Evolutionary conservation across 2,888 invertebrate species (phyloP), one percentile per base, ranked within the genome.

Genomic region (Parnassius orleans): DNA sequence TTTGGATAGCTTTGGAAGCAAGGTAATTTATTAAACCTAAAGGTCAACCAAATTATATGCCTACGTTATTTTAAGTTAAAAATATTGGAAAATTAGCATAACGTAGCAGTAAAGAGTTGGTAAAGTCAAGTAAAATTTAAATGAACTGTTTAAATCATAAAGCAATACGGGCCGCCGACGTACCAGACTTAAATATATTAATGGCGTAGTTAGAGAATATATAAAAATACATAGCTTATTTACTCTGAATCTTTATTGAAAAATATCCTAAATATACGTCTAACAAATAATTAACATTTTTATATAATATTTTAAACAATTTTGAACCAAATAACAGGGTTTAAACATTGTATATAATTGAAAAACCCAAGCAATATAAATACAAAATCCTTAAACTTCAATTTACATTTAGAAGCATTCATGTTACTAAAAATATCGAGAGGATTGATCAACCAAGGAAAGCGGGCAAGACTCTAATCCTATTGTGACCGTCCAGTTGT

Each of bases 401-500:
- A 33, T 33, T 33, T 7, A 33, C 33, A 33, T 33, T 33, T 33
- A 33, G 1, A 33, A 33, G 7, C 5, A 7, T 33, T 33, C 33
- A 33, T 33, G 15, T 48, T 48, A 9, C 9, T 12, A 48, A 7
- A 19, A 12, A 48, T 3, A 48, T 48, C 9, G 10, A 48, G 12
- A 56, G 43, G 11, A 43, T 57, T 52, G 10, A 68, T 84, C 69
- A 91, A 63, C 91, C 91, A 41, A 91, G 84, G 73, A 78, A 91
- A 7, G 89, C 90, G 0, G 91, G 91, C 1, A 91, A 73, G 1
- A 91, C 90, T 69, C 76, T 81, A 59, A 91, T 90, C 57, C 90
- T 86, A 2, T 86, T 78, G 14, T 78, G 87, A 14, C 90, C 90
- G 15, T 71, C 72, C 1, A 90, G 68, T 54, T 83, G 81, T 0